Evolutionary conservation across 2,113 vertebrate species (phyloP).

Genomic region (Fulmarus glacialis): DNA sequence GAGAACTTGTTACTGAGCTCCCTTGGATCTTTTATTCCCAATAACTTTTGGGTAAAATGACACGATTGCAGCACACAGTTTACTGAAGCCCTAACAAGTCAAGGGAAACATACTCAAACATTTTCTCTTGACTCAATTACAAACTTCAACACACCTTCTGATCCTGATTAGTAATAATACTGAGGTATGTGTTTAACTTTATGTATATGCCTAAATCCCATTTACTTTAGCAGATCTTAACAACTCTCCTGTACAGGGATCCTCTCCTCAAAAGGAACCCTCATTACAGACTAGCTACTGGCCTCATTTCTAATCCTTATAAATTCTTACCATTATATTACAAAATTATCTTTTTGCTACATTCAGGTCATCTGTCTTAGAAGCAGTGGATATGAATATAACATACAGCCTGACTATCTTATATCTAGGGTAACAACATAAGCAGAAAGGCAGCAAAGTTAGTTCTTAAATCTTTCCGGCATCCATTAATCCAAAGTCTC

Average conservation of each 20-base stretch:
- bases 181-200: not conserved
- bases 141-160: not conserved
- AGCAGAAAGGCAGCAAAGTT: not conserved
- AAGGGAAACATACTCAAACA: not conserved
- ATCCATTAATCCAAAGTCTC: not conserved
- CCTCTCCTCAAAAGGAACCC: not conserved
- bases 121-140: not conserved
- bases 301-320: not conserved
- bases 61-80: not conserved
- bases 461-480: not conserved
- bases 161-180: not conserved
- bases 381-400: not conserved
- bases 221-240: not conserved
- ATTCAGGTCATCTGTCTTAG: not conserved
- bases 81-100: not conserved
- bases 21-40: not conserved
- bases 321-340: not conserved
- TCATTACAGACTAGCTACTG: not conserved
- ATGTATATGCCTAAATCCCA: not conserved
- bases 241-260: not conserved
- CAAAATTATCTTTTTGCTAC: conserved; percentile 1
- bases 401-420: not conserved
- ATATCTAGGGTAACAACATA: not conserved
- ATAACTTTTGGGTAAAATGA: not conserved
- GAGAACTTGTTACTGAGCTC: not conserved